A percentile compares a stretch with the other conserved stretches of the same genome.
Evolutionary conservation across 2,888 invertebrate species (phyloP).

Genomic region (Metellina segmentata): DNA sequence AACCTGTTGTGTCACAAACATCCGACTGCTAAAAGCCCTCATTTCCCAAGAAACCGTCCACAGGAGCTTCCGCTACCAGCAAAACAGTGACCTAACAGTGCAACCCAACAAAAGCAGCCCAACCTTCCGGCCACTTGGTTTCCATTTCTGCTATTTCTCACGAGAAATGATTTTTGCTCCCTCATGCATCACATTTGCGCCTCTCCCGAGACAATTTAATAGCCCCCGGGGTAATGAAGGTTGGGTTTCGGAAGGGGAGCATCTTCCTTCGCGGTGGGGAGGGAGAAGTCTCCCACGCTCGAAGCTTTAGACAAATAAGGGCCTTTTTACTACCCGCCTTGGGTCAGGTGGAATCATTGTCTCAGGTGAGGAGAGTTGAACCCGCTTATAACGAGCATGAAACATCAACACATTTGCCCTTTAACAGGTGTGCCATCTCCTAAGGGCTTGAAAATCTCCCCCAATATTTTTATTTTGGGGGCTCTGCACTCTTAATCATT

Average conservation of each 20-base stretch:
- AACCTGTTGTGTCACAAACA: not conserved
- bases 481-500: too few species aligned
- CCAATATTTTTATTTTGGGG: too few species aligned
- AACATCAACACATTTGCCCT: too few species aligned
- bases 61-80: not conserved
- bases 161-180: conserved; percentile 71
- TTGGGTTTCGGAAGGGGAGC: conserved; percentile 33
- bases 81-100: conserved; percentile 44
- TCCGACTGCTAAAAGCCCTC: not conserved
- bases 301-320: not conserved
- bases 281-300: conserved; percentile 30
- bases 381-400: too few species aligned
- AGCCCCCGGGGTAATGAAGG: conserved; percentile 61
- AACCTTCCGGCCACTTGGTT: conserved; percentile 45
- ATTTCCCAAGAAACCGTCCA: not conserved
- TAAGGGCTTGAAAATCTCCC: too few species aligned
- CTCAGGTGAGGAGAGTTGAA: not conserved
- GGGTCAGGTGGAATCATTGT: not conserved
- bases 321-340: not conserved
- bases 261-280: conserved; percentile 47
- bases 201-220: conserved; percentile 48
- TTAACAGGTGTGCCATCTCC: too few species aligned
- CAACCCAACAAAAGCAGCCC: conserved; percentile 1
- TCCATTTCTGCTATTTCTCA: conserved; percentile 65
- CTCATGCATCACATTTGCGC: conserved; percentile 62